phyloP scores from a whole-genome alignment of 1,140 invertebrate genomes.

The Phthorimaea operculella region DNA sequence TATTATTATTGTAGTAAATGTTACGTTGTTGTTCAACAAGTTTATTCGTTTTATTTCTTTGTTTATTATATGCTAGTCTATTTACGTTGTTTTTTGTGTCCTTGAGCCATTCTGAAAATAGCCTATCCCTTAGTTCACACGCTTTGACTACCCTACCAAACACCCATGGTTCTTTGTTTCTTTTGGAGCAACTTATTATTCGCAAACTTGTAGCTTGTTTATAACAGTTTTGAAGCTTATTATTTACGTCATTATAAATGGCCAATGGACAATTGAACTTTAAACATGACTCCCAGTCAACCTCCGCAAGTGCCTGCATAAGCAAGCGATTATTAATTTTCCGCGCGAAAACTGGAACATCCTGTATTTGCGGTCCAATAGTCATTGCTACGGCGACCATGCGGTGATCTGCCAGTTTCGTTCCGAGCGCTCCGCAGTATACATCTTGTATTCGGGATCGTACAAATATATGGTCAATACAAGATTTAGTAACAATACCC shows the following conservation, averaged over 20 bases:
- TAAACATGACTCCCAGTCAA: background rate
- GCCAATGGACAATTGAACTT: background rate
- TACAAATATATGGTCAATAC: constrained; percentile 4
- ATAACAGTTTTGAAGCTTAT: background rate
- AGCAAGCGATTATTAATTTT: constrained; percentile 3
- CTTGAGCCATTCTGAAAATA: background rate
- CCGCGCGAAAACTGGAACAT: background rate
- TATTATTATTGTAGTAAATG: background rate
- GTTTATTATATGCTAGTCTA: constrained; percentile 7
- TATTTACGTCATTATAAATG: constrained; percentile 6
- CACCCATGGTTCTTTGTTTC: constrained; percentile 7
- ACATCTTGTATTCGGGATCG: constrained; percentile 3
- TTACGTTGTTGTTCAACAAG: background rate
- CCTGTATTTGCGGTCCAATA: constrained; percentile 1
- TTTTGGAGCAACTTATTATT: constrained; percentile 1
- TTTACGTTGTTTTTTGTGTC: constrained; percentile 6
- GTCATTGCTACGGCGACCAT: background rate
- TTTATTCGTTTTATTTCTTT: constrained; percentile 10
- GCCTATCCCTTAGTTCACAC: constrained; percentile 2
- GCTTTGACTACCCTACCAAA: background rate
- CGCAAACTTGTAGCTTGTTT: background rate
- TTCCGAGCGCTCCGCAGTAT: constrained; percentile 6
- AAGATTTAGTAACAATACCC: background rate
- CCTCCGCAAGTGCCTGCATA: background rate
- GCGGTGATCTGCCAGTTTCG: constrained; percentile 7